Evolutionary conservation across 2,113 vertebrate genomes (phyloP).

Genomic region (Polypterus bichir): DNA sequence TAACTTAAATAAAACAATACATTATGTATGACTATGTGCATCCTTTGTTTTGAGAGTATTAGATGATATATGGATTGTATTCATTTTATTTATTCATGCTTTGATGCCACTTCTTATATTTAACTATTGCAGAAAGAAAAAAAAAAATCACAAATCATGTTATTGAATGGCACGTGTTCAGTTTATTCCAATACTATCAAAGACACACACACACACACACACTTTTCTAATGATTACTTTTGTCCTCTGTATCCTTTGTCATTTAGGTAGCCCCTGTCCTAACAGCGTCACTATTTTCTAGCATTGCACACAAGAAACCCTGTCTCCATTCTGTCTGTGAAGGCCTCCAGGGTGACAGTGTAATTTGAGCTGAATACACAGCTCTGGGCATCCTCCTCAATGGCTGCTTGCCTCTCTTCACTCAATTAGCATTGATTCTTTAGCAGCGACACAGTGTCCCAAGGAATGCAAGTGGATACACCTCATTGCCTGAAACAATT

Average conservation of each 20-base stretch:
- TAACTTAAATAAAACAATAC: too few relatives aligned
- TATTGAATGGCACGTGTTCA: too few relatives aligned
- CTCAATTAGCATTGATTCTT: conserved; percentile 69
- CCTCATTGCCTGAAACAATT: conserved; percentile 70
- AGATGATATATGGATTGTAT: too few relatives aligned
- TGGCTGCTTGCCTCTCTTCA: conserved; percentile 37
- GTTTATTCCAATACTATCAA: too few relatives aligned
- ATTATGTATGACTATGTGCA: too few relatives aligned
- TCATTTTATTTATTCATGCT: too few relatives aligned
- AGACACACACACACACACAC: too few relatives aligned
- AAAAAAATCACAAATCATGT: too few relatives aligned
- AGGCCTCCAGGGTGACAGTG: conserved; percentile 39
- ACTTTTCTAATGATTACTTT: conserved; percentile 12
- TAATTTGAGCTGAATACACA: conserved; percentile 48
- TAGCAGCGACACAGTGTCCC: conserved; percentile 59
- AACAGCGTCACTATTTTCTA: conserved; percentile 34
- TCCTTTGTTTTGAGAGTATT: too few relatives aligned
- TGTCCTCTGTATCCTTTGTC: conserved; percentile 46
- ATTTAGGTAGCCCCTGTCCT: conserved; percentile 29
- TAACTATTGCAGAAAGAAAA: too few relatives aligned
- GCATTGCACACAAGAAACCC: conserved; percentile 29
- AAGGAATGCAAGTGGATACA: conserved; percentile 60
- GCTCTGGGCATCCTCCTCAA: conserved; percentile 25
- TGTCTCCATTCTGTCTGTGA: conserved; percentile 37
- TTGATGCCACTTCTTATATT: too few relatives aligned